phyloP scores from a whole-genome alignment of 2,888 invertebrate species.

The Sinelater perroti region DNA sequence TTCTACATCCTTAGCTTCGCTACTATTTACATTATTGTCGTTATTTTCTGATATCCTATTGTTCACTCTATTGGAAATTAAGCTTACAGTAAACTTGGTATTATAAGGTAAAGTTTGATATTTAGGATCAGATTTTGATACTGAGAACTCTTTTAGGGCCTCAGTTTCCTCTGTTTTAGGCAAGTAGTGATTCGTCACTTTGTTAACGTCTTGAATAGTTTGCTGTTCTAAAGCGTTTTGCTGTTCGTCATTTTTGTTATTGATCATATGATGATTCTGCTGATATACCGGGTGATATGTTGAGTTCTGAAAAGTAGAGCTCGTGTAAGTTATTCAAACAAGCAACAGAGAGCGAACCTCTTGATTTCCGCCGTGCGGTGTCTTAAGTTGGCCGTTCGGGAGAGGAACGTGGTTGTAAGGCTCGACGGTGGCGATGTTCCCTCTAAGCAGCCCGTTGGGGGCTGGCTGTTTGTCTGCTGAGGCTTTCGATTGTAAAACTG shows the following conservation, averaged over 20 bases:
- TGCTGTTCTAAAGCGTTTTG: slow-evolving; percentile 44
- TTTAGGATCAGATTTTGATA: slow-evolving; percentile 87
- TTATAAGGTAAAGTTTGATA: slow-evolving; percentile 92
- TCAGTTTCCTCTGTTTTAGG: slow-evolving; percentile 56
- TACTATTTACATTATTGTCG: slow-evolving; percentile 40
- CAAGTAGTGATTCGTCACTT: slow-evolving; percentile 48
- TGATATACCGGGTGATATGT: slow-evolving; percentile 60
- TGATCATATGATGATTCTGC: slow-evolving; percentile 53
- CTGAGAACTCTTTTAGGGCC: slow-evolving; percentile 73
- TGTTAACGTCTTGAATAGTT: slow-evolving; percentile 50
- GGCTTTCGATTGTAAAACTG: slow-evolving; percentile 56
- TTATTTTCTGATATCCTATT: slow-evolving; percentile 35
- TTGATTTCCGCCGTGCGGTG: slow-evolving; percentile 50
- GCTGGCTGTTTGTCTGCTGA: slow-evolving; percentile 54
- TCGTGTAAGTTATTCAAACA: not conserved
- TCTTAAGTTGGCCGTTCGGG: slow-evolving; percentile 61
- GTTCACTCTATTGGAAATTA: slow-evolving; percentile 57
- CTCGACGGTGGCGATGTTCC: slow-evolving; percentile 87
- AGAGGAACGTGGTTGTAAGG: slow-evolving; percentile 86
- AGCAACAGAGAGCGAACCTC: slow-evolving; percentile 49
- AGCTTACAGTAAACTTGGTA: slow-evolving; percentile 79
- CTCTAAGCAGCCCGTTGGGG: slow-evolving; percentile 69
- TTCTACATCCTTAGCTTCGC: slow-evolving; percentile 41
- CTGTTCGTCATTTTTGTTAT: slow-evolving; percentile 51
- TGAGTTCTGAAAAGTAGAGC: slow-evolving; percentile 46